phyloP scores from a whole-genome alignment of 2,888 invertebrate genomes.

The Hypomecis punctinalis region DNA sequence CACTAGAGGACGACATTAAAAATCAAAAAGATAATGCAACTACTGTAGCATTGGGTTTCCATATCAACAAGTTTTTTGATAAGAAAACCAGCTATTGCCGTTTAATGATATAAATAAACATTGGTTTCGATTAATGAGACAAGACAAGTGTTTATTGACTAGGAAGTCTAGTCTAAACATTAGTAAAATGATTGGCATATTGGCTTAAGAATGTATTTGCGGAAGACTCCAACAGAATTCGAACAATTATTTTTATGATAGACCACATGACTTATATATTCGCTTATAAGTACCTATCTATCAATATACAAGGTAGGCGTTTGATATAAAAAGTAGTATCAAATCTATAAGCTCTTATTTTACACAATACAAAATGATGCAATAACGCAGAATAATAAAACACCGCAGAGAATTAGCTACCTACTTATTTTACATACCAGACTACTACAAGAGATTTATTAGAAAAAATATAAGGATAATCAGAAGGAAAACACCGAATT shows the following conservation, averaged over 20 bases:
- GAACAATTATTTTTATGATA: conserved; percentile 23
- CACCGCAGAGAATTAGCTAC: too few relatives aligned
- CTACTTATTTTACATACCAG: too few relatives aligned
- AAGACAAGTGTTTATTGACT: conserved; percentile 41
- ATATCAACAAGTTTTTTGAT: conserved; percentile 8
- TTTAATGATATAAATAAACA: conserved; percentile 16
- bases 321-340: too few relatives aligned
- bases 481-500: too few relatives aligned
- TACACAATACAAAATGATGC: too few relatives aligned
- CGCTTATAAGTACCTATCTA: neutral
- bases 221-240: conserved; percentile 36
- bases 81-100: conserved; percentile 8
- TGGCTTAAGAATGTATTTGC: conserved; percentile 40
- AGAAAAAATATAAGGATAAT: too few relatives aligned
- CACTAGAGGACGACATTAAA: too few relatives aligned
- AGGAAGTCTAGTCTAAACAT: conserved; percentile 49
- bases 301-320: too few relatives aligned
- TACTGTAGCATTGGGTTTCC: conserved; percentile 10
- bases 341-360: too few relatives aligned
- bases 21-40: neutral
- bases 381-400: too few relatives aligned
- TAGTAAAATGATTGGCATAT: conserved; percentile 47
- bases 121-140: conserved; percentile 26
- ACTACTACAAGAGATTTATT: too few relatives aligned
- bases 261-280: neutral